Evolutionary conservation across 2,888 invertebrate species (phyloP), one percentile per base, ranked within the genome.

Genomic region (Heliconius ismenius): DNA sequence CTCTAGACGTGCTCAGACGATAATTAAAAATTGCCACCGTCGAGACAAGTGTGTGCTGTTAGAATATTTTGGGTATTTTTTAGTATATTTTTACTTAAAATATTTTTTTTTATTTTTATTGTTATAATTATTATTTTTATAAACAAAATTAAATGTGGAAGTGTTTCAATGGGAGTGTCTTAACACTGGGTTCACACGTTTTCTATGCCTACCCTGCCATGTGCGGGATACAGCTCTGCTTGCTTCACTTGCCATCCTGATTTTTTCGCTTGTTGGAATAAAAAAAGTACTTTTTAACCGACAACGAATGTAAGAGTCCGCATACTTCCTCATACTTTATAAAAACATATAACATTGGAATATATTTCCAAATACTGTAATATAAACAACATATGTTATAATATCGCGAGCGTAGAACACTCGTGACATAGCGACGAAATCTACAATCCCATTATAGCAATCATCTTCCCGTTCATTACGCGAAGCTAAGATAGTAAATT

Each of bases 391-490:
- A 6, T 68, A 76, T 54, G 76, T 76, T 75, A 43, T 63, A 62
- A 32, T 24, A 26, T 73, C 62, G 73, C 62, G 76, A 77, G 39
- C 62, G 74, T 75, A 76, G 75, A 80, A 78, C 79, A 80, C 80
- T 81, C 78, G 75, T 79, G 81, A 83, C 82, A 83, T 81, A 79
- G 82, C 82, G 83, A 82, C 82, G 79, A 82, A 88, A 89, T 88
- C 88, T 87, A 88, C 91, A 91, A 90, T 91, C 88, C 92, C 90
- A 92, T 93, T 93, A 93, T 89, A 90, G 88, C 92, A 92, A 93
- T 93, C 92, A 92, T 92, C 92, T 91, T 91, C 89, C 86, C 90
- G 92, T 93, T 93, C 93, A 93, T 93, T 93, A 92, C 90, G 88
- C 88, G 88, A 79, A 84, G 90, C 89, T 88, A 89, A 92, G 93